Conservation (phyloP, 2,113 vertebrate genomes). For the Hydrolagus affinis region DNA sequence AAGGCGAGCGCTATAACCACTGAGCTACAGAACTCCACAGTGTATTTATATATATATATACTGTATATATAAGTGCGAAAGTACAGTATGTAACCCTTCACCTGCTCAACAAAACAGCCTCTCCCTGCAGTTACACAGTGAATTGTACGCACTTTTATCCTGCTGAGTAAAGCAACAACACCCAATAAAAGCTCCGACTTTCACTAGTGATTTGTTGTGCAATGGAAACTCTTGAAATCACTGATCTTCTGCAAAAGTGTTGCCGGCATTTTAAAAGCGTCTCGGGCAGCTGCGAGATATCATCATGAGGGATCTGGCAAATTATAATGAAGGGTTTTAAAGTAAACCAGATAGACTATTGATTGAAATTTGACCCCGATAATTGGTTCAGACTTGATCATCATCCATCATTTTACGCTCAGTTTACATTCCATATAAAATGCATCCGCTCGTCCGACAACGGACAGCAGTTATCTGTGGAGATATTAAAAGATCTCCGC, state of each 20-base stretch:
- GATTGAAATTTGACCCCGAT: slow-evolving; percentile 30
- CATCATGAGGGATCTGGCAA: not conserved
- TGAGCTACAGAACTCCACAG: too few species aligned
- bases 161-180: too few species aligned
- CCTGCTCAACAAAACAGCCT: not conserved
- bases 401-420: slow-evolving; percentile 26
- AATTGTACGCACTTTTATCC: too few species aligned
- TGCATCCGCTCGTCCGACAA: slow-evolving; percentile 1
- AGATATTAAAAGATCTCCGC: not conserved
- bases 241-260: not conserved
- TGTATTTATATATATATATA: too few species aligned
- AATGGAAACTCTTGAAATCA: not conserved
- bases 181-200: too few species aligned
- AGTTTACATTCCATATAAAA: slow-evolving; percentile 23
- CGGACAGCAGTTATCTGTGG: not conserved
- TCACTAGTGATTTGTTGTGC: too few species aligned
- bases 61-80: too few species aligned
- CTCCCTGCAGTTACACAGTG: not conserved
- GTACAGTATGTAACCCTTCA: not conserved
- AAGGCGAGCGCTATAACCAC: too few species aligned
- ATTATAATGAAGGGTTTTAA: slow-evolving; percentile 19
- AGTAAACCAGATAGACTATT: slow-evolving; percentile 18
- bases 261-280: not conserved
- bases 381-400: slow-evolving; percentile 26
- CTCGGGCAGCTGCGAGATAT: not conserved